Conservation (phyloP, 1,140 invertebrate genomes). For the Tribolium castaneum region DNA sequence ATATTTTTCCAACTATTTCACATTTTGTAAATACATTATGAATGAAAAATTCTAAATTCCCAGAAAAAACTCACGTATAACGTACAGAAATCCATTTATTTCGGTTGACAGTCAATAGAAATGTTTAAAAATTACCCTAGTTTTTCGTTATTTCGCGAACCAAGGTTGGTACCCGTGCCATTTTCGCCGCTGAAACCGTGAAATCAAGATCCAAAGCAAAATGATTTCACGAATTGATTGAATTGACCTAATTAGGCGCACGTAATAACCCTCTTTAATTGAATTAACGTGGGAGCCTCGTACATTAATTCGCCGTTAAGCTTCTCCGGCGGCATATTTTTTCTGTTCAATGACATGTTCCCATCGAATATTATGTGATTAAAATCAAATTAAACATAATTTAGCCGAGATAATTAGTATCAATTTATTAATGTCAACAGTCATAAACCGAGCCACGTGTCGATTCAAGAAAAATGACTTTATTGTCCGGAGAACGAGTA, state of each 20-base stretch:
- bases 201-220: too few species aligned
- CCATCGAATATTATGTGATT: neutral
- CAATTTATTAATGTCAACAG: neutral
- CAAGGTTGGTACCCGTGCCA: too few species aligned
- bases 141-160: too few species aligned
- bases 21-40: too few species aligned
- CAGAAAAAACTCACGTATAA: too few species aligned
- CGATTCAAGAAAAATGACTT: neutral
- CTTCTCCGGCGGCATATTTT: neutral
- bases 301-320: neutral
- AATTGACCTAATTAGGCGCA: neutral
- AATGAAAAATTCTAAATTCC: too few species aligned
- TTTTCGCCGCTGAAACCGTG: too few species aligned
- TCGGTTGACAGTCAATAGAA: too few species aligned
- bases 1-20: too few species aligned
- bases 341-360: neutral
- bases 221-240: too few species aligned
- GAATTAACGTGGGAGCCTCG: neutral
- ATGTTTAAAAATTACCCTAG: too few species aligned
- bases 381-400: neutral
- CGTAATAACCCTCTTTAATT: neutral
- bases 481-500: neutral
- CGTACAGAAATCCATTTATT: too few species aligned
- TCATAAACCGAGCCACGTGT: neutral
- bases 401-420: neutral